Percentiles rank a stretch among this genome's conserved stretches.
Evolutionary conservation across 2,888 invertebrate species (phyloP).

Genomic region (Lasius platythorax): DNA sequence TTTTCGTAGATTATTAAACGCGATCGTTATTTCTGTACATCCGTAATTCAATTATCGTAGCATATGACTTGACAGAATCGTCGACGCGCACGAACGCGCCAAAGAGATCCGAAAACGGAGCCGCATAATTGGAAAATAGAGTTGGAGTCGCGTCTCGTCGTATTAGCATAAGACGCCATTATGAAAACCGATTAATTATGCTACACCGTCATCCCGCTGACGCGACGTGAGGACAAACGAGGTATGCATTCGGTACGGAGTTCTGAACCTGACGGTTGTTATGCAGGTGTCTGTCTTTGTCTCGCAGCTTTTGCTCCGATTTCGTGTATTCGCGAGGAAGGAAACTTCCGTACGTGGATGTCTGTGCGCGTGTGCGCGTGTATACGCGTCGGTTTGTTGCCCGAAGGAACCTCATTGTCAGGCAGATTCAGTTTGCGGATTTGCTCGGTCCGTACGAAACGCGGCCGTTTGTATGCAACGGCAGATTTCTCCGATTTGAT

Average conservation of each 20-base stretch:
- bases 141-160: slow-evolving; percentile 30
- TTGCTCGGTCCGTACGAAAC: slow-evolving; percentile 56
- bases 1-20: not conserved
- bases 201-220: slow-evolving; percentile 38
- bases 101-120: slow-evolving; percentile 11
- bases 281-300: slow-evolving; percentile 57
- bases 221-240: slow-evolving; percentile 47
- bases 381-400: slow-evolving; percentile 52
- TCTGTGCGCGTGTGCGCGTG: not conserved
- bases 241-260: slow-evolving; percentile 46
- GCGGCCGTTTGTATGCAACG: slow-evolving; percentile 58
- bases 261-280: slow-evolving; percentile 60
- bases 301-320: slow-evolving; percentile 54
- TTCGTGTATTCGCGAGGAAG: slow-evolving; percentile 36
- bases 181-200: slow-evolving; percentile 53
- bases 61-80: not conserved
- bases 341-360: slow-evolving; percentile 41
- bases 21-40: not conserved
- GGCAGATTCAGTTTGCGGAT: slow-evolving; percentile 66
- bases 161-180: slow-evolving; percentile 51
- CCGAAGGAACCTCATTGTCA: slow-evolving; percentile 46
- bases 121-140: slow-evolving; percentile 40
- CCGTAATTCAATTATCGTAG: not conserved
- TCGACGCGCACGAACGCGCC: not conserved
- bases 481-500: slow-evolving; percentile 43